These are phyloP conservation scores for Tauraco hartlaubi DNA, from an alignment of 2,797 vertebrate species.

Conservation along the genomic window DNA sequence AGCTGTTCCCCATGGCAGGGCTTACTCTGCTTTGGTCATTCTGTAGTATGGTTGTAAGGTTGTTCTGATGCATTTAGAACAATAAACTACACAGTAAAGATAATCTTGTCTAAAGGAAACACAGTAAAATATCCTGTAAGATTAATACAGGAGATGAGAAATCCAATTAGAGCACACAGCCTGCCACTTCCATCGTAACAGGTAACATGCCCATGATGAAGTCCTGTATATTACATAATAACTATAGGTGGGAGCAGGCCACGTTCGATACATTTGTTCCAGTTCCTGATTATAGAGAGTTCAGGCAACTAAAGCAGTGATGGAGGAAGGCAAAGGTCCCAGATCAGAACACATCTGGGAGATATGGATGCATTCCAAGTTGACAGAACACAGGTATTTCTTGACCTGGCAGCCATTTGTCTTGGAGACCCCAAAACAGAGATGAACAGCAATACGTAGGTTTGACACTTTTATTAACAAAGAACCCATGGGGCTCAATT, in stretches of 20 bases:
- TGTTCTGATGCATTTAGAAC: not conserved
- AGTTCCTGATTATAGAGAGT: not conserved
- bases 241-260: not conserved
- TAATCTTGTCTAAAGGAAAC: not conserved
- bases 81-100: not conserved
- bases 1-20: not conserved
- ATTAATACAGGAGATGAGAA: not conserved
- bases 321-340: not conserved
- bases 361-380: not conserved
- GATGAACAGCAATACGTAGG: not conserved
- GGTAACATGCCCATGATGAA: not conserved
- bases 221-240: not conserved
- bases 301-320: not conserved
- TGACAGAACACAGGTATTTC: not conserved
- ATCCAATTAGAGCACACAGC: not conserved
- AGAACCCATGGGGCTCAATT: constrained; percentile 83
- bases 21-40: not conserved
- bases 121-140: not conserved
- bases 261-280: not conserved
- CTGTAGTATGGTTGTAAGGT: not conserved
- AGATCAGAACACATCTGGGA: not conserved
- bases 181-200: not conserved
- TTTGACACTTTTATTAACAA: constrained; percentile 82
- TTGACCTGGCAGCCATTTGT: not conserved
- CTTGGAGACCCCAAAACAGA: not conserved